Evolutionary conservation across 2,797 vertebrate genomes (phyloP).

Genomic region (Pseudomugil gertrudae): DNA sequence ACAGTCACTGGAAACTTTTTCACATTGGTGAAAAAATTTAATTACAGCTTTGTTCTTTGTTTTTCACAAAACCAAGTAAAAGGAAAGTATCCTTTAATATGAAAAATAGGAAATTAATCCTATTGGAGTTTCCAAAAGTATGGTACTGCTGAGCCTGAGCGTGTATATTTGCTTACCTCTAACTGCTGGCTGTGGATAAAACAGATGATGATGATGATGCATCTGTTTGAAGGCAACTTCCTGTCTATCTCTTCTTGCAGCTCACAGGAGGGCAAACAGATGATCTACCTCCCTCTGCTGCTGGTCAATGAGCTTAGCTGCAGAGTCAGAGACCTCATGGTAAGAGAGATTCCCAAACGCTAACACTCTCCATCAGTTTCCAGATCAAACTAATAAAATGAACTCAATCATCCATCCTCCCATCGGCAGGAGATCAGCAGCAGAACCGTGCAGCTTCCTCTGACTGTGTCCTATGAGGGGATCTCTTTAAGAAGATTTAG

Average conservation of each 20-base stretch:
- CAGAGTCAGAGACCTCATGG: conserved; percentile 93
- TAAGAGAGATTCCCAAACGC: conserved; percentile 67
- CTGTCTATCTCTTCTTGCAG: conserved; percentile 65
- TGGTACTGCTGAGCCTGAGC: too few relatives aligned
- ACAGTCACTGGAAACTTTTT: not conserved
- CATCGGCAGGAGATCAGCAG: conserved; percentile 87
- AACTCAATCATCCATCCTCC: not conserved
- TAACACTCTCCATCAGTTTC: not conserved
- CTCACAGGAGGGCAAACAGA: conserved; percentile 88
- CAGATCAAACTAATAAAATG: too few relatives aligned
- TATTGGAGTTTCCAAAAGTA: not conserved
- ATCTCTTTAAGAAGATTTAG: conserved; percentile 91
- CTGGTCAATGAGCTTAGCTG: conserved; percentile 95
- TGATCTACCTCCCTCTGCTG: conserved; percentile 94
- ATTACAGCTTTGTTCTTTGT: not conserved
- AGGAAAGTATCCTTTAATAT: not conserved
- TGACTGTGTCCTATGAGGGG: conserved; percentile 91
- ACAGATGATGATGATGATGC: too few relatives aligned
- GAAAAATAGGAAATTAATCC: not conserved
- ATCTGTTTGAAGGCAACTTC: not conserved
- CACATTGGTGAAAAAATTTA: not conserved
- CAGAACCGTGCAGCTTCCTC: conserved; percentile 86
- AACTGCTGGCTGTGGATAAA: not conserved
- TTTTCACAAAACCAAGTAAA: not conserved
- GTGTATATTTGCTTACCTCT: too few relatives aligned